These are phyloP conservation scores for Dasypus novemcinctus DNA, from an alignment of 2,113 vertebrate genomes.

Conservation along the genomic window DNA sequence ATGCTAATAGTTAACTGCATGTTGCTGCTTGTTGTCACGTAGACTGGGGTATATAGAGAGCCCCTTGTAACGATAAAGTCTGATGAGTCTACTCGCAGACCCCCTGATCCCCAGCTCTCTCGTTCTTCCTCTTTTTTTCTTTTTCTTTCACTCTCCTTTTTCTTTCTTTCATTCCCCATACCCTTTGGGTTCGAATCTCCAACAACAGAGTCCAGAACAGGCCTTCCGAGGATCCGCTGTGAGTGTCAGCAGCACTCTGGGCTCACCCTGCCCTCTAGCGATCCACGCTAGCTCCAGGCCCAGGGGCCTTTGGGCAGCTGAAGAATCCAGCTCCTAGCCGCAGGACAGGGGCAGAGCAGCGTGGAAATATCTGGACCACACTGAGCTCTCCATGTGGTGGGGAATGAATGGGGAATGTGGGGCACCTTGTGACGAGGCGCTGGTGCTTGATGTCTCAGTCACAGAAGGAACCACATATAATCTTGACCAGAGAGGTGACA, in stretches of 20 bases:
- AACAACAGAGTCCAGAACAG: neutral
- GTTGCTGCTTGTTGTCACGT: too few species aligned
- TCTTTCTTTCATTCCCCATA: too few species aligned
- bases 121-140: too few species aligned
- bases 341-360: neutral
- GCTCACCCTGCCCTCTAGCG: neutral
- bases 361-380: neutral
- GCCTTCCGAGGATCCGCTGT: neutral
- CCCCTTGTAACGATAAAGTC: too few species aligned
- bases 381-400: neutral
- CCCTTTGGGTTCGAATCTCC: too few species aligned
- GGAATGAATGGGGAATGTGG: neutral
- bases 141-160: too few species aligned
- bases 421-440: neutral
- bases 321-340: neutral
- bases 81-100: too few species aligned
- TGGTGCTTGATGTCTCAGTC: neutral
- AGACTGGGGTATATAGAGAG: too few species aligned
- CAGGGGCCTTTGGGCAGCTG: neutral
- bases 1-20: too few species aligned
- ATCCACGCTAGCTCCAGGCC: neutral
- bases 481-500: neutral
- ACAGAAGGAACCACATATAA: neutral
- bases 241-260: neutral
- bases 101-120: too few species aligned